A percentile compares a stretch with the other conserved stretches of the same genome.
Conservation (phyloP, 1,140 invertebrate species). For the Psilanteris sp. region DNA sequence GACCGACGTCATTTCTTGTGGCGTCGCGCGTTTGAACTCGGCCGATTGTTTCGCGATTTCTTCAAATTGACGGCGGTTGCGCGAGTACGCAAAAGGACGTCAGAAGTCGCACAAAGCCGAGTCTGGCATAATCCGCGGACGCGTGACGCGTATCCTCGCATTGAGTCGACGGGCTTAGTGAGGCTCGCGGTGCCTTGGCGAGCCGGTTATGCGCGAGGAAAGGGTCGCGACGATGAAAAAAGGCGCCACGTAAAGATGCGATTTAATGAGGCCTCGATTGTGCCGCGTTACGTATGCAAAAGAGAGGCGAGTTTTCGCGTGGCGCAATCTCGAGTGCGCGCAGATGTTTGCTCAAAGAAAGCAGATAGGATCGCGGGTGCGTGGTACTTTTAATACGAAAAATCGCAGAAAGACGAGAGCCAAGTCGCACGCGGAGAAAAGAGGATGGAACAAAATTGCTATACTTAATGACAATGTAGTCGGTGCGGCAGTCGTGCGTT, state of each 20-base stretch:
- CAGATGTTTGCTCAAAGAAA: background rate
- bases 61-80: conserved; percentile 8
- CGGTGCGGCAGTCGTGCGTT: too few relatives aligned
- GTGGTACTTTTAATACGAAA: background rate
- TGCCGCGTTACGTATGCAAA: conserved; percentile 15
- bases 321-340: background rate
- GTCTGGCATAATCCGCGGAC: conserved; percentile 25
- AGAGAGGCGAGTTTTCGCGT: background rate
- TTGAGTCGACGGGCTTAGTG: conserved; percentile 40
- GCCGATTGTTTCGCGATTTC: conserved; percentile 40
- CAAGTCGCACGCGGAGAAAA: too few relatives aligned
- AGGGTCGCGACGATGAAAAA: conserved; percentile 7
- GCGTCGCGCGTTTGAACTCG: conserved; percentile 1
- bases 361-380: background rate
- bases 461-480: too few relatives aligned
- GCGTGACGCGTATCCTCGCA: conserved; percentile 35
- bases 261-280: conserved; percentile 54
- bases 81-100: too few relatives aligned
- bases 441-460: too few relatives aligned
- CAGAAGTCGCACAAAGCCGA: conserved; percentile 28
- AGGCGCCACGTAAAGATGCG: conserved; percentile 23
- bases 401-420: too few relatives aligned
- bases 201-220: too few relatives aligned
- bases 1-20: background rate
- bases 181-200: conserved; percentile 18